phyloP scores from a whole-genome alignment of 1,140 invertebrate genomes.

The Eciton burchellii region DNA sequence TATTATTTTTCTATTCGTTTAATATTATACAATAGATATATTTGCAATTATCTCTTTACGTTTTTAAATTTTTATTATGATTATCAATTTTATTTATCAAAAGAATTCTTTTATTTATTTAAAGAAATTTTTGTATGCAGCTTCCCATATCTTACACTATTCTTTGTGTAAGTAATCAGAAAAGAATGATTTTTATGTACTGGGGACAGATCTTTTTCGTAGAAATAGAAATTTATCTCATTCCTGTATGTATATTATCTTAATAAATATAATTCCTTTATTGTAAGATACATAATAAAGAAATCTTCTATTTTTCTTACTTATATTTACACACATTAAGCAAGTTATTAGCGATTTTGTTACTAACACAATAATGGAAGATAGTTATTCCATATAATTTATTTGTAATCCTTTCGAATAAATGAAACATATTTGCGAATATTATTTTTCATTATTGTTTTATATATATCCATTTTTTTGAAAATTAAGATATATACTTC shows the following conservation, averaged over 20 bases:
- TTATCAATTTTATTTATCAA: conserved; percentile 10
- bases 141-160: conserved; percentile 36
- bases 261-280: conserved; percentile 32
- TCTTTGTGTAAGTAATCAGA: conserved; percentile 11
- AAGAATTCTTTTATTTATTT: conserved; percentile 50
- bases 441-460: neutral
- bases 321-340: conserved; percentile 67
- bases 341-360: conserved; percentile 43
- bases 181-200: conserved; percentile 28
- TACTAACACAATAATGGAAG: conserved; percentile 59
- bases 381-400: conserved; percentile 10
- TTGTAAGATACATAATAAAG: conserved; percentile 26
- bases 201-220: neutral
- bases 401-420: neutral
- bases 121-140: neutral
- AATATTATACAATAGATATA: conserved; percentile 33
- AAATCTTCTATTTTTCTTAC: conserved; percentile 31
- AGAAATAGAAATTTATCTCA: neutral
- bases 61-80: neutral
- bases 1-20: conserved; percentile 47
- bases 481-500: conserved; percentile 15
- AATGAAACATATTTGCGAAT: conserved; percentile 33
- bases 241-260: conserved; percentile 4
- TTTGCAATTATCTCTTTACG: conserved; percentile 31
- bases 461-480: neutral